A percentile compares a stretch with the other conserved stretches of the same genome.
phyloP scores from a whole-genome alignment of 2,888 invertebrate genomes.

The Plagodis pulveraria region DNA sequence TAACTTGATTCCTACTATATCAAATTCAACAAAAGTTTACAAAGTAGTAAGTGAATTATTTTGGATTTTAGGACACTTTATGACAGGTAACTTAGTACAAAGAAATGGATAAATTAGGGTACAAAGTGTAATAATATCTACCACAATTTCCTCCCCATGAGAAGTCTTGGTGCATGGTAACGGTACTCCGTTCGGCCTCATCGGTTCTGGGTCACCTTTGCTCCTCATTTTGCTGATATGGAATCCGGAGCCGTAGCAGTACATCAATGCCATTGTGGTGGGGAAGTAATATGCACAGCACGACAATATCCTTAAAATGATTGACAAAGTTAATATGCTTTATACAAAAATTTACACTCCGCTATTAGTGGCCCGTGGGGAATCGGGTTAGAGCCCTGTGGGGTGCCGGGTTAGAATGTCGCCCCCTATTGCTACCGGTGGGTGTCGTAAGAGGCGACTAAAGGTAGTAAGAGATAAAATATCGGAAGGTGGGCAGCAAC shows the following conservation, averaged over 20 bases:
- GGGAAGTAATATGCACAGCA: slow-evolving; percentile 96
- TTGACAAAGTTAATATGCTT: slow-evolving; percentile 2
- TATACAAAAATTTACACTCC: not conserved
- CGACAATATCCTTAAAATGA: slow-evolving; percentile 88
- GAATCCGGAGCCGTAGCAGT: slow-evolving; percentile 95
- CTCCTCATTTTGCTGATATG: slow-evolving; percentile 93
- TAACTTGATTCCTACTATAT: too few species aligned
- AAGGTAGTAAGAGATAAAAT: too few species aligned
- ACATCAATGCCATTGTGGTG: slow-evolving; percentile 96
- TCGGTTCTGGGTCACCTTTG: slow-evolving; percentile 77
- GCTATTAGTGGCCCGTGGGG: too few species aligned
- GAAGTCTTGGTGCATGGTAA: slow-evolving; percentile 68
- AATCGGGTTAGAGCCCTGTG: too few species aligned
- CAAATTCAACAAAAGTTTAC: too few species aligned
- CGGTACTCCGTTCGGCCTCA: slow-evolving; percentile 69
- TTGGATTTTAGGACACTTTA: too few species aligned
- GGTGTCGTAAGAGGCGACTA: too few species aligned
- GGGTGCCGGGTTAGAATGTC: too few species aligned
- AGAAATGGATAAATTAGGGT: not conserved
- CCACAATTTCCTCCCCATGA: slow-evolving; percentile 65
- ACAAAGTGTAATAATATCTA: slow-evolving; percentile 41
- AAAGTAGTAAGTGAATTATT: too few species aligned
- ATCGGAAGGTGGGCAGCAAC: too few species aligned
- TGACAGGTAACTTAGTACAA: too few species aligned
- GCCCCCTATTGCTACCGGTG: too few species aligned